These are phyloP conservation scores for Hirundichthys speculiger DNA, from an alignment of 2,113 vertebrate genomes.

Conservation along the genomic window DNA sequence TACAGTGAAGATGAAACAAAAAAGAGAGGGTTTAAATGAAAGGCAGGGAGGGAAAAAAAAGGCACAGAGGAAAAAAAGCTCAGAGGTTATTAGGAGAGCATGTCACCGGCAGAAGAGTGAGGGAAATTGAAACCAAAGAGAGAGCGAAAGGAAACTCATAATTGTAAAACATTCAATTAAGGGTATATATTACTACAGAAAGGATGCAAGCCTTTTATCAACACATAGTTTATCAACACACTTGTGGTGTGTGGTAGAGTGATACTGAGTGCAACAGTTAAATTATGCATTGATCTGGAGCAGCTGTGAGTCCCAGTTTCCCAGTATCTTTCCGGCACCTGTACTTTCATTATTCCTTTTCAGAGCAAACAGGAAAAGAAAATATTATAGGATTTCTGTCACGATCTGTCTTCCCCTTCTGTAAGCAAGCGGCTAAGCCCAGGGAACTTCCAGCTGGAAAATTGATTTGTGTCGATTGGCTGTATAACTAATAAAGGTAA, in stretches of 20 bases:
- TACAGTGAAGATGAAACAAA: conserved; percentile 23
- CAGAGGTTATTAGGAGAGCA: conserved; percentile 6
- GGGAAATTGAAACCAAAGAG: conserved; percentile 1
- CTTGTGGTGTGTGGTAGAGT: too few relatives aligned
- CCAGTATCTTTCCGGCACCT: conserved; percentile 16
- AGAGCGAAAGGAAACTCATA: conserved; percentile 21
- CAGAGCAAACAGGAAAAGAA: conserved; percentile 24
- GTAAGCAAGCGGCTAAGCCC: conserved; percentile 22
- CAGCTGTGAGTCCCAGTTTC: conserved; percentile 30
- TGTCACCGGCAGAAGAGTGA: neutral
- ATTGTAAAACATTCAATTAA: conserved; percentile 44
- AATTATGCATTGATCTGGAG: conserved; percentile 56
- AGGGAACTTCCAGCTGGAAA: conserved; percentile 20
- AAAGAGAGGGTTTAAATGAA: neutral
- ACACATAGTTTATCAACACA: conserved; percentile 9
- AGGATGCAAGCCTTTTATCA: conserved; percentile 35
- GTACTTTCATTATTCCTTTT: conserved; percentile 42
- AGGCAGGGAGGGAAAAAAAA: neutral
- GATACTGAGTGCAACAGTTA: conserved; percentile 26
- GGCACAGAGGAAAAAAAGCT: conserved; percentile 5
- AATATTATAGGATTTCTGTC: conserved; percentile 42
- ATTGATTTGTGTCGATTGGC: conserved; percentile 46
- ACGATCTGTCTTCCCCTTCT: conserved; percentile 27
- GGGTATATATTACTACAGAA: conserved; percentile 28
- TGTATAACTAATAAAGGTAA: conserved; percentile 31